These are phyloP conservation scores for Nemapogon koenigi DNA, from an alignment of 2,888 invertebrate genomes.

Conservation along the genomic window DNA sequence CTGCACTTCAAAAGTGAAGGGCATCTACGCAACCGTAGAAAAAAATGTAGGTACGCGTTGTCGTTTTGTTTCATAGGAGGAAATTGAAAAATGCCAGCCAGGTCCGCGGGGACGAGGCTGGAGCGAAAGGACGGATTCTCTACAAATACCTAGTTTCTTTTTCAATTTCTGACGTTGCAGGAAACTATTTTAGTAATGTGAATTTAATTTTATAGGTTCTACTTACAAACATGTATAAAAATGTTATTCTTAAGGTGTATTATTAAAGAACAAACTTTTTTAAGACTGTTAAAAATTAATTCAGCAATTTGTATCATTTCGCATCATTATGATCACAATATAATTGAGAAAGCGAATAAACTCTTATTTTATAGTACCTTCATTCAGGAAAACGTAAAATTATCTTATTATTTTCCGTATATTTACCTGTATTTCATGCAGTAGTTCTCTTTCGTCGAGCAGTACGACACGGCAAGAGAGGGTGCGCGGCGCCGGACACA, in stretches of 20 bases:
- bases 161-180: slow-evolving; percentile 4
- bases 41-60: slow-evolving; percentile 39
- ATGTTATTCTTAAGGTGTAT: too few relatives aligned
- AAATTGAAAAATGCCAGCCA: slow-evolving; percentile 51
- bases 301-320: too few relatives aligned
- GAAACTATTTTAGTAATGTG: too few relatives aligned
- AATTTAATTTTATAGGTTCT: too few relatives aligned
- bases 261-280: too few relatives aligned
- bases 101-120: slow-evolving; percentile 28
- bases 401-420: too few relatives aligned
- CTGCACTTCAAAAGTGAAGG: slow-evolving; percentile 44
- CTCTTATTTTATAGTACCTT: too few relatives aligned
- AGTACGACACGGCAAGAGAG: slow-evolving; percentile 84
- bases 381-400: too few relatives aligned
- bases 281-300: too few relatives aligned
- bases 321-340: too few relatives aligned
- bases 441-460: slow-evolving; percentile 87
- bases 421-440: slow-evolving; percentile 92
- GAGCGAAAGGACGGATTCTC: slow-evolving; percentile 1
- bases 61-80: slow-evolving; percentile 42
- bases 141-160: slow-evolving; percentile 2
- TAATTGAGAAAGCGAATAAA: too few relatives aligned
- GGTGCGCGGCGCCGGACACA: slow-evolving; percentile 67
- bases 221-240: too few relatives aligned
- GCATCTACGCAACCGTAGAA: slow-evolving; percentile 21